Evolutionary conservation across 2,113 vertebrate species (phyloP), one percentile per base, ranked within the genome.

Genomic region (Pholis gunnellus): DNA sequence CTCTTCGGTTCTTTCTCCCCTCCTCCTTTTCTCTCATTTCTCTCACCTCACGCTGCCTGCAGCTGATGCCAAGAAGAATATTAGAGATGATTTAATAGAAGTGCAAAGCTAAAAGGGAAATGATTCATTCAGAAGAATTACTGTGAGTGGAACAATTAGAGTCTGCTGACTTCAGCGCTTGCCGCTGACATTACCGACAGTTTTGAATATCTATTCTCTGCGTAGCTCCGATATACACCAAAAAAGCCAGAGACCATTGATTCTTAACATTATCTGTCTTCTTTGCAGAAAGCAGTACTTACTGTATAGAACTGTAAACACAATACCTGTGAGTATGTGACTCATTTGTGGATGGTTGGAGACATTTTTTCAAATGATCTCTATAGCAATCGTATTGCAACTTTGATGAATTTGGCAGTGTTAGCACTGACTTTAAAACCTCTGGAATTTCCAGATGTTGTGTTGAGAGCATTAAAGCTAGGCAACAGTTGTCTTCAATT

Each of bases 61-160:
- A 79, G 81, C 76, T 81, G 61, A 87, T 80, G 88, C 82, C 89
- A 83, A 74, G 67, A 86, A 72, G 36, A 81, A 75, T 80, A 54
- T 84, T 69, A 14, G 75, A 83, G 77, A 75, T 91, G 76, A 83
- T 87, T 86, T 76, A 83, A 84, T 87, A 78, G 75, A 81, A 82
- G 78, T 9, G 38, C 38, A 65, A 72, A 59, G 42, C 59, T 82
- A 54, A 88, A 84, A 74, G 48, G 50, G 80, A 87, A 86, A 85
- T 67, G 25, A 89, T 88, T 89, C 69, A 92, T 88, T 92, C 70
- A 86, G 63, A 88, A 71, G 38, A 86, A 78, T 73, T 48, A 72
- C 61, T 78, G 70, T 78, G 85, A 79, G 74, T 83, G 91, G 77
- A 94, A 91, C 89, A 84, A 73, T 90, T 94, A 74, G 91, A 90